Conservation (phyloP, 1,140 invertebrate species). For the Gryllus bimaculatus region DNA sequence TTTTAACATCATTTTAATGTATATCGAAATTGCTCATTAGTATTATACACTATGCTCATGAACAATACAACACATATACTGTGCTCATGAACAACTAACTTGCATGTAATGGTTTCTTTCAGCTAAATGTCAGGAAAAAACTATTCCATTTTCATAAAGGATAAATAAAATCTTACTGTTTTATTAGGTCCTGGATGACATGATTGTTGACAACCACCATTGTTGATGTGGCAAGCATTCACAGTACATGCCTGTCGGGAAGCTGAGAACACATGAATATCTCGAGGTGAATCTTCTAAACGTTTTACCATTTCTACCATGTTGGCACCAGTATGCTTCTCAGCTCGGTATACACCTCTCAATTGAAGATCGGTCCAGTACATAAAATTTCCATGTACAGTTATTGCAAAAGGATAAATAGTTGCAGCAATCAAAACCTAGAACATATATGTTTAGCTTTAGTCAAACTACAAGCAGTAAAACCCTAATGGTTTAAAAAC, state of each 20-base stretch:
- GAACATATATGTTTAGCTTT: not conserved
- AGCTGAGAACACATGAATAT: constrained; percentile 80
- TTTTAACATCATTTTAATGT: too few species aligned
- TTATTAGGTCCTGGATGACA: constrained; percentile 83
- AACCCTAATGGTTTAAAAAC: too few species aligned
- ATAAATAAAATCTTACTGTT: constrained; percentile 35
- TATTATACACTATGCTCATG: too few species aligned
- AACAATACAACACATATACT: too few species aligned
- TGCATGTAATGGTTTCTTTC: too few species aligned
- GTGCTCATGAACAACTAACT: too few species aligned
- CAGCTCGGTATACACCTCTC: constrained; percentile 87
- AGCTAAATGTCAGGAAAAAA: constrained; percentile 29
- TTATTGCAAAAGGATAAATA: constrained; percentile 94
- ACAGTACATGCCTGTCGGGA: constrained; percentile 68
- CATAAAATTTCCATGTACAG: constrained; percentile 82
- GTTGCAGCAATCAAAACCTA: constrained; percentile 77
- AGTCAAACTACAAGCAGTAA: too few species aligned
- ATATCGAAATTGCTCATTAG: too few species aligned
- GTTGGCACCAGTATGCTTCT: constrained; percentile 92
- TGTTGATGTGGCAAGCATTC: constrained; percentile 83
- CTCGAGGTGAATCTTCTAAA: constrained; percentile 80
- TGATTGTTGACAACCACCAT: constrained; percentile 92
- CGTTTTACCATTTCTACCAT: constrained; percentile 90
- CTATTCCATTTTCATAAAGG: constrained; percentile 45
- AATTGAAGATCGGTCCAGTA: constrained; percentile 97